Conservation (phyloP, 2,888 invertebrate species). For the Eupithecia dodoneata region DNA sequence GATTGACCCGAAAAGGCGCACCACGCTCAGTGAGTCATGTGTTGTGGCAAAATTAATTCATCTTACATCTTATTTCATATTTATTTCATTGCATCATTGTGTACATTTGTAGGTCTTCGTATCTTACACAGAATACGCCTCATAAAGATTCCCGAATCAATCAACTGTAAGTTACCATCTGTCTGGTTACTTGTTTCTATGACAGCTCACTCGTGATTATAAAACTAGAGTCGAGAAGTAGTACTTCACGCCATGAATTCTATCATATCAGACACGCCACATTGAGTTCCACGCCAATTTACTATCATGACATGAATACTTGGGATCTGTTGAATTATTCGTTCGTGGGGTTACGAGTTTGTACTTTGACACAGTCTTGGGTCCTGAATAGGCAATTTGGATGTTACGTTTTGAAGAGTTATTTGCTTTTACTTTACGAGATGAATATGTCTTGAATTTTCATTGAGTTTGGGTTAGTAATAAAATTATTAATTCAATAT, state of each 20-base stretch:
- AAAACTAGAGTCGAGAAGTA: not conserved
- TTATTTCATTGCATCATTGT: no score
- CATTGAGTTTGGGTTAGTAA: not conserved
- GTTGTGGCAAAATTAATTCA: not conserved
- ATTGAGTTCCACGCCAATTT: conserved; percentile 42
- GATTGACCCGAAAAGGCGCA: not conserved
- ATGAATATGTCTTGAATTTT: not conserved
- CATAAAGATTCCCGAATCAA: not conserved
- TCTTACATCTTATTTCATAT: not conserved
- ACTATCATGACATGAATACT: conserved; percentile 32
- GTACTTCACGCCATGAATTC: conserved; percentile 11
- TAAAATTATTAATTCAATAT: not conserved
- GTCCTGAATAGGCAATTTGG: not conserved
- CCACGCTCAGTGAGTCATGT: not conserved
- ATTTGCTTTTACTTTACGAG: conserved; percentile 3
- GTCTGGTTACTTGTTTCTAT: not conserved
- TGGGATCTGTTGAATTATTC: conserved; percentile 33
- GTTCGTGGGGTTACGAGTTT: conserved; percentile 21
- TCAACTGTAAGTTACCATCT: not conserved
- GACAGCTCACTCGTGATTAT: not conserved
- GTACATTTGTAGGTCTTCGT: no score
- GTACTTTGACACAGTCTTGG: conserved; percentile 10
- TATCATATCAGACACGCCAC: conserved; percentile 40
- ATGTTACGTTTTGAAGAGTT: conserved; percentile 3
- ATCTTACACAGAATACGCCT: not conserved